These are phyloP conservation scores for Acanthurus lineatus DNA, from an alignment of 2,797 vertebrate genomes.

Conservation along the genomic window DNA sequence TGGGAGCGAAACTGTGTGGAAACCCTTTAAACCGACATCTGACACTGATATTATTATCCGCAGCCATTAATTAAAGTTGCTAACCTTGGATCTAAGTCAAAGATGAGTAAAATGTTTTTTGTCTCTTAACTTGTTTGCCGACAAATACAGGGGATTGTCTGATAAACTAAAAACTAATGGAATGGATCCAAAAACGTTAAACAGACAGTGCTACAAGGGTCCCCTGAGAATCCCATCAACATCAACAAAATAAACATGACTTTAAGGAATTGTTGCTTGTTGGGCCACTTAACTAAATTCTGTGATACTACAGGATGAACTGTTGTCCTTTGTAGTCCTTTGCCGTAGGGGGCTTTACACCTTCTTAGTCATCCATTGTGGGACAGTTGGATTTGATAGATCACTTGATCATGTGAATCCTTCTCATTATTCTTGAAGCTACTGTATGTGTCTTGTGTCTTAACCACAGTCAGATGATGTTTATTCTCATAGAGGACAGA, in stretches of 20 bases:
- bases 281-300: not conserved
- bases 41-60: constrained; percentile 18
- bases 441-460: no score
- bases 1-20: constrained; percentile 13
- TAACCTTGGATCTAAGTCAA: constrained; percentile 10
- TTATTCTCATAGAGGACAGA: not conserved
- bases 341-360: not conserved
- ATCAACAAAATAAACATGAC: not conserved
- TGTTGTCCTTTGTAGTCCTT: not conserved
- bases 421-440: no score
- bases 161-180: not conserved
- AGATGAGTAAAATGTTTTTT: constrained; percentile 24
- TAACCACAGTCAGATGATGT: not conserved
- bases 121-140: not conserved
- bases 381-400: not conserved
- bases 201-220: not conserved
- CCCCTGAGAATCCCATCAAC: not conserved
- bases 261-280: not conserved
- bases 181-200: not conserved
- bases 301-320: no score
- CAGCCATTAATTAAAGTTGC: constrained; percentile 2
- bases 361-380: not conserved
- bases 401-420: no score
- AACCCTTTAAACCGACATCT: constrained; percentile 19
- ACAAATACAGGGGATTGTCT: not conserved